Evolutionary conservation across 2,888 invertebrate species (phyloP).

Genomic region (Arenicola marina): DNA sequence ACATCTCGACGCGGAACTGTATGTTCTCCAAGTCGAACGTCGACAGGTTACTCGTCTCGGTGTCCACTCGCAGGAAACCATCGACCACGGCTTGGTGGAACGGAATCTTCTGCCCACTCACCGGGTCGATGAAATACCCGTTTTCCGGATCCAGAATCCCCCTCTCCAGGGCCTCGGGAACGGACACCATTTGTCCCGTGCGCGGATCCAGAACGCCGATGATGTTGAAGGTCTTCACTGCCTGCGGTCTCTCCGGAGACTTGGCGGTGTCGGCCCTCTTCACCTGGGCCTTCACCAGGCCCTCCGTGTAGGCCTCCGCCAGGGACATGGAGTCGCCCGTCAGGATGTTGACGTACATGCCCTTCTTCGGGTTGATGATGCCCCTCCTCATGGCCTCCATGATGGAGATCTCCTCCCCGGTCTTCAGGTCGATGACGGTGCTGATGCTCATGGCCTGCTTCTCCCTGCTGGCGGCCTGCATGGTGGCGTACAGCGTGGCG

Average conservation of each 20-base stretch:
- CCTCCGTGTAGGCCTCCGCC: constrained; percentile 82
- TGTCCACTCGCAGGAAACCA: constrained; percentile 68
- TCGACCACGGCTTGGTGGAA: constrained; percentile 78
- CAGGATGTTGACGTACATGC: constrained; percentile 69
- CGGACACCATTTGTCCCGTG: constrained; percentile 70
- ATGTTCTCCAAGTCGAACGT: not conserved
- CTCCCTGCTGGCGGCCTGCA: constrained; percentile 30
- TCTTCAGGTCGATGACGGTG: constrained; percentile 70
- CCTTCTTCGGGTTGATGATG: constrained; percentile 75
- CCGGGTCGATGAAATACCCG: constrained; percentile 60
- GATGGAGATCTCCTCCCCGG: constrained; percentile 77
- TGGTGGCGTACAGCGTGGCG: constrained; percentile 39
- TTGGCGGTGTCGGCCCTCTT: constrained; percentile 2
- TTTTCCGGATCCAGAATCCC: constrained; percentile 60
- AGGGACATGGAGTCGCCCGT: constrained; percentile 76
- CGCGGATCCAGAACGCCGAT: constrained; percentile 84
- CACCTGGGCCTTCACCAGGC: constrained; percentile 69
- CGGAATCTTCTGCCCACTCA: constrained; percentile 64
- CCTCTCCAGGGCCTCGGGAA: constrained; percentile 56
- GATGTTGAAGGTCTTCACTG: constrained; percentile 77
- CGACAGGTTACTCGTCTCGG: not conserved
- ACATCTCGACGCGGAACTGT: not conserved
- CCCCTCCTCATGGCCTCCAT: constrained; percentile 90
- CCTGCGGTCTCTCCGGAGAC: constrained; percentile 42
- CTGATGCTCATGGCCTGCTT: constrained; percentile 22